phyloP scores from a whole-genome alignment of 2,797 vertebrate genomes.

The Gastrophryne carolinensis region DNA sequence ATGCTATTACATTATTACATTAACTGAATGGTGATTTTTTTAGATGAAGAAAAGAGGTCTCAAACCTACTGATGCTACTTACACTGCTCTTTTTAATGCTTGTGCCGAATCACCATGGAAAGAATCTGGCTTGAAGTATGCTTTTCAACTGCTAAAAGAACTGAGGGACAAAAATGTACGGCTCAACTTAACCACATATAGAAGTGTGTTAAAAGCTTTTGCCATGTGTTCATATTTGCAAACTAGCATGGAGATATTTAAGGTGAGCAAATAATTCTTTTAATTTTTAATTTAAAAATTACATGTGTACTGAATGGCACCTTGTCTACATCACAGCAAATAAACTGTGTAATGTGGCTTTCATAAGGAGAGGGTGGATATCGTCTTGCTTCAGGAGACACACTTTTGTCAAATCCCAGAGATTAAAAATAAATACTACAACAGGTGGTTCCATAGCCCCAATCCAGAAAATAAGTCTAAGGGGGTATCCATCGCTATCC shows the following conservation, averaged over 20 bases:
- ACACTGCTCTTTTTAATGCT: constrained; percentile 92
- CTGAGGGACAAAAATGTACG: constrained; percentile 73
- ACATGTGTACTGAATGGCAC: too few species aligned
- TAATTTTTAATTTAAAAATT: too few species aligned
- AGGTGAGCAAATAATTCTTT: too few species aligned
- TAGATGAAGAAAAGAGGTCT: constrained; percentile 94
- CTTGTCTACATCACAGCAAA: too few species aligned
- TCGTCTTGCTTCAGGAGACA: too few species aligned
- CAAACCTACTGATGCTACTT: constrained; percentile 78
- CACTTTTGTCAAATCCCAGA: too few species aligned
- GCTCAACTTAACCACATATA: constrained; percentile 82
- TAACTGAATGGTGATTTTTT: not conserved
- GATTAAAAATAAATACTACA: too few species aligned
- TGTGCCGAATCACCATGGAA: constrained; percentile 85
- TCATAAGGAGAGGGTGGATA: too few species aligned
- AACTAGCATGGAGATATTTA: constrained; percentile 79
- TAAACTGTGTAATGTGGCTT: too few species aligned
- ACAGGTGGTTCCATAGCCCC: too few species aligned
- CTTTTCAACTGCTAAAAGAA: constrained; percentile 81
- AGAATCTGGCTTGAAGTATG: constrained; percentile 78
- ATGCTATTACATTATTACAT: not conserved
- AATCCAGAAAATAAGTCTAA: too few species aligned
- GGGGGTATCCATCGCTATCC: too few species aligned
- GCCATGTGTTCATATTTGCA: constrained; percentile 80
- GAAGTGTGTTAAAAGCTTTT: constrained; percentile 83